Conservation (phyloP, 1,140 invertebrate genomes). For the Drosophila ohnishii region DNA sequence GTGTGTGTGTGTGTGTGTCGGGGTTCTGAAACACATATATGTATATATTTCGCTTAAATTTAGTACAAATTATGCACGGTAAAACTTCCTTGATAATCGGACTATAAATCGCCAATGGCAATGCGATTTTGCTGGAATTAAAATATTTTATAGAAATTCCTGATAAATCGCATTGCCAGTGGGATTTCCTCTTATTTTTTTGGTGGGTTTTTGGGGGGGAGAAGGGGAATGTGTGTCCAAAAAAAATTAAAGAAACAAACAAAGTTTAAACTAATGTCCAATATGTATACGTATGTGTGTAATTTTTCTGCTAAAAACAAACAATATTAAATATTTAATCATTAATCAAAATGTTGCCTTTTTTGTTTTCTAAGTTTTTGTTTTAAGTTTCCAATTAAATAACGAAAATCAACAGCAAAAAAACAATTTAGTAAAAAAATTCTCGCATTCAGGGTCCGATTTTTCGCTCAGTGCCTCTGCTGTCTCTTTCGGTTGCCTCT, state of each 20-base stretch:
- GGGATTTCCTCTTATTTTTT: constrained; percentile 19
- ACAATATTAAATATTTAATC: constrained; percentile 69
- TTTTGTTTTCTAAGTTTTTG: constrained; percentile 37
- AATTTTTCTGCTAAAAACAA: constrained; percentile 77
- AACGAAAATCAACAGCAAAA: constrained; percentile 80
- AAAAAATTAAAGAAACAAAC: constrained; percentile 29
- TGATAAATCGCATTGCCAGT: constrained; percentile 17
- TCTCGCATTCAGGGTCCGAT: constrained; percentile 15
- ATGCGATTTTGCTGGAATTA: constrained; percentile 8
- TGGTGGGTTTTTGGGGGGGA: constrained; percentile 2
- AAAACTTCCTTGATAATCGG: constrained; percentile 62
- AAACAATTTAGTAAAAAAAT: constrained; percentile 62
- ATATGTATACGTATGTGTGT: constrained; percentile 32
- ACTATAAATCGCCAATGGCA: constrained; percentile 18
- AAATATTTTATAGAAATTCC: too few relatives aligned
- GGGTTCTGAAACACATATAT: constrained; percentile 48
- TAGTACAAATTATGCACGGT: constrained; percentile 68
- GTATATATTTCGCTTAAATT: constrained; percentile 38
- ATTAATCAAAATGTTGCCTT: constrained; percentile 61
- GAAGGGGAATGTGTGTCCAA: constrained; percentile 5
- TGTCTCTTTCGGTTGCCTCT: constrained; percentile 25
- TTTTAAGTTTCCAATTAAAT: constrained; percentile 56
- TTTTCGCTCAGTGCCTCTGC: constrained; percentile 4
- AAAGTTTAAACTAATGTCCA: constrained; percentile 57
- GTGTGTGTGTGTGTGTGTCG: constrained; percentile 16